Evolutionary conservation across 2,888 invertebrate species (phyloP).

Genomic region (Apamea crenata): DNA sequence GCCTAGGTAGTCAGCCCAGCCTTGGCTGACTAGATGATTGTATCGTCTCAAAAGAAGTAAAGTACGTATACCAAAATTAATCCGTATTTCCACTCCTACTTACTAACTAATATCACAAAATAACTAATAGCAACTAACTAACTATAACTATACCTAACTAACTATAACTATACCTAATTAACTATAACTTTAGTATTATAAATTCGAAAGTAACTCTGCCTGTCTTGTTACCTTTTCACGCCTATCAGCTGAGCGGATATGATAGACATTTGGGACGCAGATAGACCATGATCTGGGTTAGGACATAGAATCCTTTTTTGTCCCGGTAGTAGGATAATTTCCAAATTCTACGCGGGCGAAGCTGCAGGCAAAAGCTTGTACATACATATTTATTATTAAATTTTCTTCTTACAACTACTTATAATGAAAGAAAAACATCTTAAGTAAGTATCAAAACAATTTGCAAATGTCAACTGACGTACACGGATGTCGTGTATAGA

Average conservation of each 20-base stretch:
- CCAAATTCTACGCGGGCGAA: neutral
- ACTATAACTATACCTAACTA: too few species aligned
- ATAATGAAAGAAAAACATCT: conserved; percentile 14
- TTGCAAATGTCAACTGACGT: conserved; percentile 38
- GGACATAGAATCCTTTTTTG: neutral
- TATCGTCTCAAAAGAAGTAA: neutral
- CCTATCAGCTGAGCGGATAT: neutral
- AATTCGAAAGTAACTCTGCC: neutral
- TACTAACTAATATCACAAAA: neutral
- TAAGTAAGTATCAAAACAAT: conserved; percentile 13
- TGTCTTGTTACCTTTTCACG: neutral
- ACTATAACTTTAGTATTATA: too few species aligned
- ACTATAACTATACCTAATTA: too few species aligned
- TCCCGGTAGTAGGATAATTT: neutral
- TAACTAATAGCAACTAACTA: neutral
- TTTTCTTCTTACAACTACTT: neutral
- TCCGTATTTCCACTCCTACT: neutral
- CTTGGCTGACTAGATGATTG: too few species aligned
- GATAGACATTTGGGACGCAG: neutral
- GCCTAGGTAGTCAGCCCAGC: neutral
- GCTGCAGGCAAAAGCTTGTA: neutral
- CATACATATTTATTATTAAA: neutral
- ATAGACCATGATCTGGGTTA: neutral
- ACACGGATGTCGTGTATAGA: conserved; percentile 23
- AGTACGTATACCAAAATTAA: neutral